Conservation (phyloP, 2,113 vertebrate species). For the Neopipo cinnamomea region DNA sequence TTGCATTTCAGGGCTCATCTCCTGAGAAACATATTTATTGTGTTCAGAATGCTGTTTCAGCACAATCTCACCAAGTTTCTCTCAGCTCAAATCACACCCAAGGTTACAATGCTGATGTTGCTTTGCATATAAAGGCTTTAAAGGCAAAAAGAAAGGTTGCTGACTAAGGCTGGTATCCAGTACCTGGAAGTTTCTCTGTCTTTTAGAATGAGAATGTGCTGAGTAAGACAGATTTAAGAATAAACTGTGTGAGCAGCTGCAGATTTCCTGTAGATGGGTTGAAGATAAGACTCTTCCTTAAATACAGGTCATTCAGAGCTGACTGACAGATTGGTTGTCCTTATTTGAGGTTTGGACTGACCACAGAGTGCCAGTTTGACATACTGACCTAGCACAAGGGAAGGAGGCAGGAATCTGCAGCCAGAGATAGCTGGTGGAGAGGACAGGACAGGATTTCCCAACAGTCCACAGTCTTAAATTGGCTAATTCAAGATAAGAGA, state of each 20-base stretch:
- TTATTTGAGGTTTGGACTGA: background rate
- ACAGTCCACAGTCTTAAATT: background rate
- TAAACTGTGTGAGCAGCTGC: background rate
- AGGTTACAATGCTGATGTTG: background rate
- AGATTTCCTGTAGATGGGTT: background rate
- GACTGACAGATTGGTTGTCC: background rate
- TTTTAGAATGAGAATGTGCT: background rate
- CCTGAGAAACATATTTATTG: background rate
- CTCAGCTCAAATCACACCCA: background rate
- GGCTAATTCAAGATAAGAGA: background rate
- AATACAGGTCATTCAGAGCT: background rate
- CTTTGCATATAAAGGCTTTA: background rate
- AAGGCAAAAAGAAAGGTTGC: background rate
- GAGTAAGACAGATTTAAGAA: too few relatives aligned
- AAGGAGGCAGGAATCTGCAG: background rate
- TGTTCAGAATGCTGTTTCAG: background rate
- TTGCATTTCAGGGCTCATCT: background rate
- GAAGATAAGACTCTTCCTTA: background rate
- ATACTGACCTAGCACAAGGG: background rate
- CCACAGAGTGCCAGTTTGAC: background rate
- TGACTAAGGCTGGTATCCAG: background rate
- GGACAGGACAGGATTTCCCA: background rate
- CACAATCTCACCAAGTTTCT: background rate
- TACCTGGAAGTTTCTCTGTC: background rate
- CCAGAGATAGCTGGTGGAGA: background rate